phyloP scores from a whole-genome alignment of 2,888 invertebrate species.

The Euspilapteryx auroguttella region DNA sequence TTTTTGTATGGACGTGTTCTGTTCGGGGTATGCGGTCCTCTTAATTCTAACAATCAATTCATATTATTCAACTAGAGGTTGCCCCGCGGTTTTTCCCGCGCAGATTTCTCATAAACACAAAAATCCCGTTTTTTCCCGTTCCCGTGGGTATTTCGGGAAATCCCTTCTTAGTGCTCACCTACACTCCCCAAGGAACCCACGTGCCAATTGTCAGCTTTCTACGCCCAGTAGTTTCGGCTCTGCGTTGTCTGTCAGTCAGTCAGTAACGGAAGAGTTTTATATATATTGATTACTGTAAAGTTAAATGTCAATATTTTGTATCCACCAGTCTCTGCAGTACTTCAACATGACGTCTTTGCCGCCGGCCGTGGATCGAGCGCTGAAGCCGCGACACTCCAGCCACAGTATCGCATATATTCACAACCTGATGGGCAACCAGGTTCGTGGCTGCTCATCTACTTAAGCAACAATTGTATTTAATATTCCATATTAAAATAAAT shows the following conservation, averaged over 20 bases:
- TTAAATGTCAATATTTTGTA: not conserved
- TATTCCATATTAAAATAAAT: no score
- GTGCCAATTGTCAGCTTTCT: not conserved
- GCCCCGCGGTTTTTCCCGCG: no score
- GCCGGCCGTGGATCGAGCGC: constrained; percentile 77
- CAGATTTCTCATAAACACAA: no score
- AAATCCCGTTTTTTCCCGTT: no score
- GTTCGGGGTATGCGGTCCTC: no score
- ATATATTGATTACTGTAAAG: not conserved
- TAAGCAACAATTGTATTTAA: no score
- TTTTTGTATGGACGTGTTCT: no score
- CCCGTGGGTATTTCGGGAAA: no score
- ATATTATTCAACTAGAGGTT: no score
- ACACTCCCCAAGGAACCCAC: no score
- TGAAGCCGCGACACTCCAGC: constrained; percentile 71
- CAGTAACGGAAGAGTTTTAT: not conserved
- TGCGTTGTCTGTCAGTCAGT: not conserved
- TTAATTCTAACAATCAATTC: no score
- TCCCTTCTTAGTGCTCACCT: no score
- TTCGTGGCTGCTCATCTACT: not conserved
- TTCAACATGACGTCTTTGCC: constrained; percentile 54
- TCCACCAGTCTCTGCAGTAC: constrained; percentile 38
- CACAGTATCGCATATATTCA: constrained; percentile 24
- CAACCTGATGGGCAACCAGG: constrained; percentile 12
- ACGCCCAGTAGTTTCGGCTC: not conserved